Base-by-base conservation (phyloP, 2,113 vertebrate genomes). In the Drymodes brunneopygia region DNA sequence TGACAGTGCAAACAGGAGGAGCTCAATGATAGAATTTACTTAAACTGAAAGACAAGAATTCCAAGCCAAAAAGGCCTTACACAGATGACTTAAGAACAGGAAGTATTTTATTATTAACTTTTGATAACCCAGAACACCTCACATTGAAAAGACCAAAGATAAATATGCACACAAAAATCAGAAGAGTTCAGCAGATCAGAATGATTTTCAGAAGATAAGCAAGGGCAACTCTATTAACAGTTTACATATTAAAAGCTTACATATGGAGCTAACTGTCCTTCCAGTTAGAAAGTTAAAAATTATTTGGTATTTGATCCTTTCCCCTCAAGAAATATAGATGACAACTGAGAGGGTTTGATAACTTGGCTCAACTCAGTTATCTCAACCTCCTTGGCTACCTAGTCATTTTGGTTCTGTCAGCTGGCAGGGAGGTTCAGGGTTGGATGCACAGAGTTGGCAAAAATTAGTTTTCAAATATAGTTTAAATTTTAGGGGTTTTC, bases 51-150 rank as follows among this genome's bases (percentile, higher is more conserved):
- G 18, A 71, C 57, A 71, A 48, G 70, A 89, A 85, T 69, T 92
- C 61, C 45, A 61, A 78, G 67, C 17, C 70, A 91, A 85, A 79
- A 88, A 78, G 23, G 35, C 27, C 66, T 86, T 56, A 84, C 40
- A 44, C 6, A 85, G 81, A 90, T 57, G 57, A 92, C 33, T 94
- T 50, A 80, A 73, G 71, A 79, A 73, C 5, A 1, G 56, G 58
- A 94, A 90, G 35, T 45, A 86, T 87, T 91, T 81, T 79, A 86
- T 51, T 77, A 88, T 75, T 94, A 90, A 85, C 84, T 88, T 89
- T 29, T 87, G 57, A 82, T 90, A 91, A 79, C 57, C 31, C 40
- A 54, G 44, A 85, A 74, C 44, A 57, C 11, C 22, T 78, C 53
- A 36, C 33, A 72, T 0, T 25, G 50, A 91, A 94, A 95, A 86